phyloP scores from a whole-genome alignment of 2,797 vertebrate genomes.

The Hypotaenidia okinawae region DNA sequence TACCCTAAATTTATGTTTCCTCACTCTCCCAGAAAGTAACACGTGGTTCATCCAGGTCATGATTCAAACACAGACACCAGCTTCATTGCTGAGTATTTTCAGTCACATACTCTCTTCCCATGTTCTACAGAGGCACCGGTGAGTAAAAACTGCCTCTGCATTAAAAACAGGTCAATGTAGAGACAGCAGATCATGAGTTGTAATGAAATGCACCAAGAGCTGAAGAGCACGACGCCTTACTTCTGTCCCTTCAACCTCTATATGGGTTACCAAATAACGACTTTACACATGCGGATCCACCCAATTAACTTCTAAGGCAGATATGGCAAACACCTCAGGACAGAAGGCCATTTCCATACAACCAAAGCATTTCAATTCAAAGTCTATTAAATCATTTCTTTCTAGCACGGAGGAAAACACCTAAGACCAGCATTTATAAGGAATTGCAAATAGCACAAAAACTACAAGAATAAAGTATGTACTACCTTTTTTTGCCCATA shows the following conservation, averaged over 20 bases:
- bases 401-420: not conserved
- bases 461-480: not conserved
- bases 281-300: not conserved
- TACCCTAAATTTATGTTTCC: not conserved
- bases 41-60: not conserved
- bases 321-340: not conserved
- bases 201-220: not conserved
- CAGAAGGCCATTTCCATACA: not conserved
- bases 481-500: not conserved
- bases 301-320: not conserved
- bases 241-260: not conserved
- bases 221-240: not conserved
- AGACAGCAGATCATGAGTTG: not conserved
- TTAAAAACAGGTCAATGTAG: not conserved
- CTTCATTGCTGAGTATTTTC: not conserved
- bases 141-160: not conserved
- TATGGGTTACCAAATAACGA: not conserved
- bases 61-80: not conserved
- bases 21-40: not conserved
- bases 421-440: not conserved
- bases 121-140: not conserved
- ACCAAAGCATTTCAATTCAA: not conserved
- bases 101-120: not conserved
- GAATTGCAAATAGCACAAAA: not conserved
- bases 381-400: not conserved